Conservation (phyloP, 2,113 vertebrate genomes). For the Danionella cerebrum region DNA sequence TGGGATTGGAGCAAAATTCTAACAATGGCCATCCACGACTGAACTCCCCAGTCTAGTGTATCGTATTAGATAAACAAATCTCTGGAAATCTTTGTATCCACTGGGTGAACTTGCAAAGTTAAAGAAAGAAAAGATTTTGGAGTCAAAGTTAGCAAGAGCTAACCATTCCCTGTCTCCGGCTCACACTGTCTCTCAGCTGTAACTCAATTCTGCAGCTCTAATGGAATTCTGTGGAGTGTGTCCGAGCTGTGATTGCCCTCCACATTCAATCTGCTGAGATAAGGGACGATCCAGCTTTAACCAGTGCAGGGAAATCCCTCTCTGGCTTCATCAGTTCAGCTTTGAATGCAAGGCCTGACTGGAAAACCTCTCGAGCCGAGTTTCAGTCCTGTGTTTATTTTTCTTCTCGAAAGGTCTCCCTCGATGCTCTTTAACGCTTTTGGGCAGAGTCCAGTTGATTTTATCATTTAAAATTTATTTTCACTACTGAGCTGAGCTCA, state of each 20-base stretch:
- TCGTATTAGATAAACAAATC: too few species aligned
- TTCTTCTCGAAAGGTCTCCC: not conserved
- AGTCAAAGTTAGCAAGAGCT: too few species aligned
- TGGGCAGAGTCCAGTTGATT: not conserved
- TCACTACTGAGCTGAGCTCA: not conserved
- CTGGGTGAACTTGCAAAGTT: too few species aligned
- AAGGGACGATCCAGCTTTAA: conserved; percentile 1
- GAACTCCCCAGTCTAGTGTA: too few species aligned
- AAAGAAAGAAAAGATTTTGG: too few species aligned
- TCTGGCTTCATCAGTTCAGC: not conserved
- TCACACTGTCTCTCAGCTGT: conserved; percentile 15
- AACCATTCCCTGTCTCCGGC: not conserved
- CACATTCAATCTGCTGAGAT: conserved; percentile 53
- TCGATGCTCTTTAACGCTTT: not conserved
- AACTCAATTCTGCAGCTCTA: conserved; percentile 58
- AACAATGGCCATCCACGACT: too few species aligned
- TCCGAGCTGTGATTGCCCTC: conserved; percentile 46
- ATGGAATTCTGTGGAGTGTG: conserved; percentile 59
- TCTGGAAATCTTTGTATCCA: too few species aligned
- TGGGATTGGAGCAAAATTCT: too few species aligned
- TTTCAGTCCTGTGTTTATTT: not conserved
- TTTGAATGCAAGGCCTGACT: too few species aligned
- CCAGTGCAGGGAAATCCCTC: not conserved
- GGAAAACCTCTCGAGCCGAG: not conserved
- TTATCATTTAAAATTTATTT: not conserved